These are phyloP conservation scores for Alloplasta piceator DNA, from an alignment of 2,888 invertebrate genomes.

Conservation along the genomic window DNA sequence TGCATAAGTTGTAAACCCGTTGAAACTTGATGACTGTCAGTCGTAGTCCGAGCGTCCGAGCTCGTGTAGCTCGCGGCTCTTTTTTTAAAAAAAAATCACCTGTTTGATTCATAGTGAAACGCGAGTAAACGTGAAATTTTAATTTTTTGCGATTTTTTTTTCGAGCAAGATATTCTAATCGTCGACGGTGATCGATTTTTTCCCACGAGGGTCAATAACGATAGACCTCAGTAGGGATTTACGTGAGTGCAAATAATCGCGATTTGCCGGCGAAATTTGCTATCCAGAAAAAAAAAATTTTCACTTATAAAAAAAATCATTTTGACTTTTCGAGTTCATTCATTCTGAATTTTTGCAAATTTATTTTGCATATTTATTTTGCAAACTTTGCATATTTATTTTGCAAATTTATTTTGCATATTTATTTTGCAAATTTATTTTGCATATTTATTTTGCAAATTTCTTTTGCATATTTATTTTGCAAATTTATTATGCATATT, in stretches of 20 bases:
- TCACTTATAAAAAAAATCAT: too few relatives aligned
- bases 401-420: too few relatives aligned
- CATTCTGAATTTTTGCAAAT: not conserved
- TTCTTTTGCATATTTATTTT: too few relatives aligned
- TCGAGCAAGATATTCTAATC: slow-evolving; percentile 9
- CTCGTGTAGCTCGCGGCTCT: slow-evolving; percentile 66
- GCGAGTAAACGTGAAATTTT: slow-evolving; percentile 2
- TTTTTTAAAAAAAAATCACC: not conserved
- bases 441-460: too few relatives aligned
- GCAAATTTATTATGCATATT: too few relatives aligned
- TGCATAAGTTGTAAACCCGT: slow-evolving; percentile 68
- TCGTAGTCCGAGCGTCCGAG: slow-evolving; percentile 76
- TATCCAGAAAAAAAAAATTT: not conserved
- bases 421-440: too few relatives aligned
- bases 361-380: too few relatives aligned
- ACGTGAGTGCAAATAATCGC: slow-evolving; percentile 48
- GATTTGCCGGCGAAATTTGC: not conserved
- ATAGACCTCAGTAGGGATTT: slow-evolving; percentile 47
- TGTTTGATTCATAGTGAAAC: not conserved
- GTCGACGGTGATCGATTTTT: slow-evolving; percentile 52
- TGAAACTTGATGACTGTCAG: slow-evolving; percentile 77
- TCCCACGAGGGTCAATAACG: slow-evolving; percentile 32
- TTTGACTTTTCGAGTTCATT: not conserved
- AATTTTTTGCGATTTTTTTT: not conserved
- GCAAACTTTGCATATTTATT: too few relatives aligned